Conservation (phyloP, 2,797 vertebrate genomes). For the Microctenopoma steveboyesi region DNA sequence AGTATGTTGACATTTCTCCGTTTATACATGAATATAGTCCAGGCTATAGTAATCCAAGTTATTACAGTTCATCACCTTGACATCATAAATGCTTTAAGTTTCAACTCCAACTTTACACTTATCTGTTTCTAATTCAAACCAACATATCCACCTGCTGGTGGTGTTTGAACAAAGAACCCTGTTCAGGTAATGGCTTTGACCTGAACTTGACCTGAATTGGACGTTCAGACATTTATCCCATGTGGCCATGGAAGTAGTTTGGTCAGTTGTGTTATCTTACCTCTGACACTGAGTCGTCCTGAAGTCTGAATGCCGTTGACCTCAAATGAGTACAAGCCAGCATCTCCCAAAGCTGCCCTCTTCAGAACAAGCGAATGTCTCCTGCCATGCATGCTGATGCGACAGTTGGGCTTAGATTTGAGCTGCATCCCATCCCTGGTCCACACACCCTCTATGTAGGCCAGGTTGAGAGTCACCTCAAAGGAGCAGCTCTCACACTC, state of each 20-base stretch:
- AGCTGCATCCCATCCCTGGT: conserved; percentile 85
- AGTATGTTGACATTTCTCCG: too few species aligned
- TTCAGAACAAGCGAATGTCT: conserved; percentile 87
- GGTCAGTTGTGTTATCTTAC: conserved; percentile 69
- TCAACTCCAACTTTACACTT: neutral
- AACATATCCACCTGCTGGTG: neutral
- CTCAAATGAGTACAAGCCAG: conserved; percentile 88
- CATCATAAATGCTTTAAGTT: too few species aligned
- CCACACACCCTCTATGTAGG: conserved; percentile 89
- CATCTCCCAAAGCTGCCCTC: conserved; percentile 83
- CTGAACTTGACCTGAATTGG: neutral
- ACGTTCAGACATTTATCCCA: neutral
- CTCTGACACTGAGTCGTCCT: conserved; percentile 86
- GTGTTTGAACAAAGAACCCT: neutral
- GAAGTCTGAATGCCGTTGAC: conserved; percentile 86
- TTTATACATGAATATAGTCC: too few species aligned
- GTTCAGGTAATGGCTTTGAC: neutral
- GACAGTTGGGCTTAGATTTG: conserved; percentile 85
- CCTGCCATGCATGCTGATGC: conserved; percentile 82
- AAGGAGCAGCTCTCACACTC: conserved; percentile 89
- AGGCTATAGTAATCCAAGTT: too few species aligned
- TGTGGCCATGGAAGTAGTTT: neutral
- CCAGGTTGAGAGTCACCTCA: conserved; percentile 89
- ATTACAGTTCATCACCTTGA: too few species aligned
- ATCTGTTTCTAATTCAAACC: too few species aligned